Percentiles rank a stretch among this genome's conserved stretches.
These are phyloP conservation scores for Scortum barcoo DNA, from an alignment of 2,113 vertebrate genomes.

Conservation along the genomic window DNA sequence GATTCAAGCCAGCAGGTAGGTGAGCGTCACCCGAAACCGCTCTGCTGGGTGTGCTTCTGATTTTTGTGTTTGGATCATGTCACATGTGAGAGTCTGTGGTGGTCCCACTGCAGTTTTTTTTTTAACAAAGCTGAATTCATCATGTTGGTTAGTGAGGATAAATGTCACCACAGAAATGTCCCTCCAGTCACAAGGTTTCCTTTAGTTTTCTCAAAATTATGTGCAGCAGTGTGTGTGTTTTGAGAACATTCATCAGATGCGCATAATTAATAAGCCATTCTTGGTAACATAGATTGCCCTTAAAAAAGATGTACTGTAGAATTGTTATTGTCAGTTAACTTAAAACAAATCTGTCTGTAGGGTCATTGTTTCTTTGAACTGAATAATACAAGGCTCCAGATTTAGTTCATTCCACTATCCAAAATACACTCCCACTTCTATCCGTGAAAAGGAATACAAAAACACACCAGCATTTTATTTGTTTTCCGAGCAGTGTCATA, in stretches of 20 bases:
- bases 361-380: constrained; percentile 14
- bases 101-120: accelerated
- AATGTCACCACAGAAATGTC: background rate
- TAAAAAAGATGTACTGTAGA: background rate
- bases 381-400: constrained; percentile 4
- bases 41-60: background rate
- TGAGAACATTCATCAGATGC: background rate
- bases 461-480: constrained; percentile 24
- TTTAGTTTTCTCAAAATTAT: background rate
- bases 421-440: constrained; percentile 11
- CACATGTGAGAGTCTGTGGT: background rate
- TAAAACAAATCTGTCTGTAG: background rate
- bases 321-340: background rate
- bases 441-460: background rate
- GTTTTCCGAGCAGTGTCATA: constrained; percentile 20
- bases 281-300: background rate
- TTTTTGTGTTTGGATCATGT: background rate
- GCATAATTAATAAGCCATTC: background rate
- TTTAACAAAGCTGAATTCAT: background rate
- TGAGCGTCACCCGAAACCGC: background rate
- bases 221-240: background rate
- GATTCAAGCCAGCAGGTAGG: constrained; percentile 41
- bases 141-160: background rate
- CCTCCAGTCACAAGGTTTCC: background rate
- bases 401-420: background rate